Percentiles rank a stretch among this genome's conserved stretches.
phyloP scores from a whole-genome alignment of 2,888 invertebrate species.

The Iphiclides podalirius region DNA sequence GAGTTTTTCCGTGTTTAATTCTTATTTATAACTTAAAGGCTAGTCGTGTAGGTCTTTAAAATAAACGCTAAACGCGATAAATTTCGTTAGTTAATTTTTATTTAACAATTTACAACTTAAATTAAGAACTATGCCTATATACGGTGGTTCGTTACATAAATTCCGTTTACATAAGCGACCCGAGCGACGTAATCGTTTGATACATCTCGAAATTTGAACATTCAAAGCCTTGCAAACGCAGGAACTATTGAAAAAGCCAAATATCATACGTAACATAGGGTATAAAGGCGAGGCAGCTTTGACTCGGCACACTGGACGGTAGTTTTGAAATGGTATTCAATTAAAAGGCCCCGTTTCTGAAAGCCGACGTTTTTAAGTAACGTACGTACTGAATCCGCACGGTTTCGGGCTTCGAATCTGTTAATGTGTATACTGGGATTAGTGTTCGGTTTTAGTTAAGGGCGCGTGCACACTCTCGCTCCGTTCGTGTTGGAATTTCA shows the following conservation, averaged over 20 bases:
- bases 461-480: constrained; percentile 34
- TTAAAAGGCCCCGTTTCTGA: constrained; percentile 53
- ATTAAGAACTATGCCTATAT: too few relatives aligned
- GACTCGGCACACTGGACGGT: not conserved
- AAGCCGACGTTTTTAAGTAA: constrained; percentile 43
- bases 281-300: constrained; percentile 10
- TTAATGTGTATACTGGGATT: constrained; percentile 74
- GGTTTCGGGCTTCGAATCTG: constrained; percentile 50
- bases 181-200: constrained; percentile 3
- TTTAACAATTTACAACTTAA: too few relatives aligned
- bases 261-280: constrained; percentile 4
- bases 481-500: too few relatives aligned
- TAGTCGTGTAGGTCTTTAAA: too few relatives aligned
- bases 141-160: too few relatives aligned
- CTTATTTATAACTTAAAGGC: too few relatives aligned
- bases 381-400: constrained; percentile 45
- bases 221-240: constrained; percentile 11
- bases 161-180: not conserved
- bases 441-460: constrained; percentile 62
- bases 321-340: constrained; percentile 42
- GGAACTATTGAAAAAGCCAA: constrained; percentile 11
- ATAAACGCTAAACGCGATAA: too few relatives aligned
- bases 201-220: not conserved
- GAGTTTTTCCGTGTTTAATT: too few relatives aligned
- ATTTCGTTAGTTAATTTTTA: too few relatives aligned